Evolutionary conservation across 2,888 invertebrate genomes (phyloP).

Genomic region (Cataglyphis rosenhaueri): DNA sequence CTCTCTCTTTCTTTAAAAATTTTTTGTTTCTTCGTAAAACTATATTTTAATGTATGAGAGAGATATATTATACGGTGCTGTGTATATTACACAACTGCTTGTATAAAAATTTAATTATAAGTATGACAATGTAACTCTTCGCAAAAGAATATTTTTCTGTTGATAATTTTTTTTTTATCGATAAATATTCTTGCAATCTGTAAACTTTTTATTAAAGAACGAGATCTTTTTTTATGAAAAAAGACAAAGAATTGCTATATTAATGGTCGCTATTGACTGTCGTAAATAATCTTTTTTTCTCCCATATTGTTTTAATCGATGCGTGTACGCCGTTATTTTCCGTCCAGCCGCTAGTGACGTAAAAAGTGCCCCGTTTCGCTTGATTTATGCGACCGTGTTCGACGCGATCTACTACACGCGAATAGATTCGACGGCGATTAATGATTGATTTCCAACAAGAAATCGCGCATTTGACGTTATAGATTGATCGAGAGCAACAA

Average conservation of each 20-base stretch:
- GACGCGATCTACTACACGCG: conserved; percentile 44
- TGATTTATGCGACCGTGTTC: conserved; percentile 49
- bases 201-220: conserved; percentile 18
- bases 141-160: conserved; percentile 3
- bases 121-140: neutral
- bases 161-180: conserved; percentile 10
- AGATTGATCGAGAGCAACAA: conserved; percentile 41
- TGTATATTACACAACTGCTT: neutral
- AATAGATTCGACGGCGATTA: conserved; percentile 49
- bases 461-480: conserved; percentile 29
- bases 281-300: conserved; percentile 37
- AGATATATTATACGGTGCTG: neutral
- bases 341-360: conserved; percentile 19
- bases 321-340: conserved; percentile 26
- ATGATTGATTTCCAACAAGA: conserved; percentile 49
- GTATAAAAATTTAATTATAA: neutral
- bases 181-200: neutral
- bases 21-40: neutral
- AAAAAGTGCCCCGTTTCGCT: conserved; percentile 48
- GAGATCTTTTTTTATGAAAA: conserved; percentile 11
- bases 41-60: conserved; percentile 8
- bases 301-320: conserved; percentile 44
- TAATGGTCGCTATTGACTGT: conserved; percentile 33
- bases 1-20: conserved; percentile 1
- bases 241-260: neutral